Conservation (phyloP, 2,888 invertebrate genomes). For the Chesias legatella region DNA sequence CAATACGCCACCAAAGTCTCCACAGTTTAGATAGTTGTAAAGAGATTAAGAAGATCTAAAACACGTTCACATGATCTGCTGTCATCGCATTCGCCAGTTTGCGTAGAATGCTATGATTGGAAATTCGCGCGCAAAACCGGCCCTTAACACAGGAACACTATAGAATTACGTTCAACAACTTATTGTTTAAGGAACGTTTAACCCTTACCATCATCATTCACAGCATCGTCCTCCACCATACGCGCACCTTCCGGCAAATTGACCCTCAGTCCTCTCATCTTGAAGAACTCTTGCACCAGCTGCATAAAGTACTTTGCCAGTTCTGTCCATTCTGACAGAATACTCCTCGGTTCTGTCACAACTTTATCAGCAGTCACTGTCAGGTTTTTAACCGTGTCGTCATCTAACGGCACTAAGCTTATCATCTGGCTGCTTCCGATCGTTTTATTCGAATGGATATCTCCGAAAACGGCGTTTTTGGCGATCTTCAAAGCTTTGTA, state of each 20-base stretch:
- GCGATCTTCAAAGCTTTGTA: constrained; percentile 70
- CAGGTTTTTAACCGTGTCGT: constrained; percentile 49
- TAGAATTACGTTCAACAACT: no score
- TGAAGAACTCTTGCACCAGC: constrained; percentile 65
- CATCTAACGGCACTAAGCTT: constrained; percentile 63
- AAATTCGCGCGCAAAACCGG: no score
- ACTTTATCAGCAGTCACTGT: constrained; percentile 42
- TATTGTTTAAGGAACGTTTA: not conserved
- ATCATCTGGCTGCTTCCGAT: constrained; percentile 58
- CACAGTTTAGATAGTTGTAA: no score
- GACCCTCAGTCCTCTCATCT: constrained; percentile 63
- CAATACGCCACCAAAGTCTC: no score
- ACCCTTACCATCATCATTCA: constrained; percentile 49
- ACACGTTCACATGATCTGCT: no score
- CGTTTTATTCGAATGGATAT: constrained; percentile 54
- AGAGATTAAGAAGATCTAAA: no score
- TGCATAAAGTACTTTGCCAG: constrained; percentile 67
- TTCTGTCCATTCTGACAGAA: constrained; percentile 70
- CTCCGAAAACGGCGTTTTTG: constrained; percentile 62
- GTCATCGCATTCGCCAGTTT: no score
- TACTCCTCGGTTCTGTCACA: constrained; percentile 49
- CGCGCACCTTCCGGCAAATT: constrained; percentile 69
- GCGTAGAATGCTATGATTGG: no score
- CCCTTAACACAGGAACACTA: no score
- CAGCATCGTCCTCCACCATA: constrained; percentile 59